Evolutionary conservation across 2,797 vertebrate species (phyloP), one percentile per base, ranked within the genome.

Genomic region (Danio tinwini): DNA sequence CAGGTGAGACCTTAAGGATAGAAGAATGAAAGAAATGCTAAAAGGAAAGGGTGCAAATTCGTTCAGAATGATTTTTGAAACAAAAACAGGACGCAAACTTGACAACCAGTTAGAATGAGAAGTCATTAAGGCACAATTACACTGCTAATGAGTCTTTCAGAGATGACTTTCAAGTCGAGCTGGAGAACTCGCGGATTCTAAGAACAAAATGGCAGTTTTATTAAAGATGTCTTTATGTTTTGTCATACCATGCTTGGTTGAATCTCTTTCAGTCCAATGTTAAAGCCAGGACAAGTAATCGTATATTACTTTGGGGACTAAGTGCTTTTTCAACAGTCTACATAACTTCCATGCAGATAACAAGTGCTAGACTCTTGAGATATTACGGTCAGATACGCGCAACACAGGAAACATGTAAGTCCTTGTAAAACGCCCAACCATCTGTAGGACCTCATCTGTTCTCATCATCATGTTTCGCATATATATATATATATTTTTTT

Each of bases 81-180:
- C 76, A 73, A 73, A 79, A 80, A 73, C 80, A 82, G 80, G 69
- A 62, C 0, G 9, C 12, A 44, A 69, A 64, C n/a, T 14, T 70
- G 62, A 74, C 81, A 68, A 77, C 49, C 16, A 53, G 64, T 44
- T 65, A 65, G 64, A 71, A 40, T 78, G 53, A 78, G 64, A 71
- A 47, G 70, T 75, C 82, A 76, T 75, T 81, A 71, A 63, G 37
- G 37, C 58, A 78, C 17, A 42, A 84, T 81, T 55, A 53, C 3
- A 7, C 42, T 68, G 50, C 52, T 84, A 84, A 84, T 82, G 81
- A 84, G 49, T 69, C 70, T 78, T 86, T 75, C 81, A 78, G 80
- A 75, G 74, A 40, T n/a, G 40, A 21, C 5, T 5, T 68, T 74
- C 5, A 73, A 55, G 17, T 29, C 59, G n/a, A 76, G 56, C 37